Evolutionary conservation across 2,113 vertebrate species (phyloP), one percentile per base, ranked within the genome.

Genomic region (Zosterops pallidus): DNA sequence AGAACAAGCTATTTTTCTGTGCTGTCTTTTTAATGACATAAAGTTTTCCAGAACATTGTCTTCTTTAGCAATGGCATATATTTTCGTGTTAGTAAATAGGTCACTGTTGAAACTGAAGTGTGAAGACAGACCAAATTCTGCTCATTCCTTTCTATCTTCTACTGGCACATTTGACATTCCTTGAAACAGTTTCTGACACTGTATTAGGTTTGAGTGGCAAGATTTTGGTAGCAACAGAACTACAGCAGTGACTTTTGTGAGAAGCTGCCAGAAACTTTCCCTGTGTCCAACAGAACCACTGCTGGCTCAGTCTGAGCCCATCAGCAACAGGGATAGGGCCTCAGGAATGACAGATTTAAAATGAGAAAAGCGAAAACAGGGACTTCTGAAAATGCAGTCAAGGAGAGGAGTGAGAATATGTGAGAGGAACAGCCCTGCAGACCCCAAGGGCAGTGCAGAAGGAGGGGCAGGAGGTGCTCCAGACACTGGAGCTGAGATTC

Each of bases 211-310:
- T 53, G 17, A 33, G 8, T 37, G 20, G 35, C 8, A 59, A 53
- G 8, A 44, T 69, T 90, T 65, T 72, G 14, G 24, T 35, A 82
- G 52, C 2, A 9, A 29, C 12, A 35, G 15, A 22, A n/a, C 17
- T 44, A 20, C 5, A 50, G 35, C 53, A 2, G 6, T 22, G 20
- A 22, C 9, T 89, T 60, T 57, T 47, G 9, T 31, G 25, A 53
- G 18, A 85, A 41, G 14, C 17, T 72, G 15, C 53, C 28, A 72
- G n/a, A 74, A 55, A 72, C 9, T 21, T 69, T 17, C 14, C 12
- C 5, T 0, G 1, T 25, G 8, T 26, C 39, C 6, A 6, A 11
- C 7, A 69, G 4, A 35, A 35, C 35, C 0, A 0, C 52, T 35
- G 29, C 60, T 49, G 20, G 24, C 35, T 57, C 20, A 49, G 35